Evolutionary conservation across 2,113 vertebrate genomes (phyloP).

Genomic region (Grus americana): DNA sequence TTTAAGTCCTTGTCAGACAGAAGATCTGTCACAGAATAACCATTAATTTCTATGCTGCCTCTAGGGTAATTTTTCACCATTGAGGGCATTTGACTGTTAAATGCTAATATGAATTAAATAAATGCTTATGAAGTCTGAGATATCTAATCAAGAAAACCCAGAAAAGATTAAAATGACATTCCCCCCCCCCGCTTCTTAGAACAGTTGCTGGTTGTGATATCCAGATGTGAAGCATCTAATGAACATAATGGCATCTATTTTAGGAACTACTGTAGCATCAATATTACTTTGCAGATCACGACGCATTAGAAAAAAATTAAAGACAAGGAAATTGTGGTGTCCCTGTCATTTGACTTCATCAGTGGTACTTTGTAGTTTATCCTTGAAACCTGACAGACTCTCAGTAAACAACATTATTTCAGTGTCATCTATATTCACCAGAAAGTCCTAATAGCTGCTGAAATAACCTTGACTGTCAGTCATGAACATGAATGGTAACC

Average conservation of each 20-base stretch:
- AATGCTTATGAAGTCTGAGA: slow-evolving; percentile 30
- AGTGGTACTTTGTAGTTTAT: slow-evolving; percentile 18
- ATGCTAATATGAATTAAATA: slow-evolving; percentile 59
- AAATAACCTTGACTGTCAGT: slow-evolving; percentile 22
- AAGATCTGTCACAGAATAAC: slow-evolving; percentile 19
- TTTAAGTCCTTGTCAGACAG: slow-evolving; percentile 48
- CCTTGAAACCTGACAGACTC: slow-evolving; percentile 27
- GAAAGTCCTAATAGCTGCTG: not conserved
- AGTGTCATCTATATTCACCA: not conserved
- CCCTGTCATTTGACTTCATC: slow-evolving; percentile 45
- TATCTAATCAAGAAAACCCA: slow-evolving; percentile 56
- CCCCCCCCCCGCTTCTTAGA: not conserved
- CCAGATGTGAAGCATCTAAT: slow-evolving; percentile 46
- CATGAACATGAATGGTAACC: not conserved
- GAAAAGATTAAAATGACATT: slow-evolving; percentile 43
- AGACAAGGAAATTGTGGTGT: slow-evolving; percentile 43
- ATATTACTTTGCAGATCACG: slow-evolving; percentile 14
- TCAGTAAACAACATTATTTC: slow-evolving; percentile 28
- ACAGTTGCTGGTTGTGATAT: slow-evolving; percentile 26
- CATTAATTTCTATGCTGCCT: slow-evolving; percentile 26
- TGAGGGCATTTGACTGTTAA: slow-evolving; percentile 49
- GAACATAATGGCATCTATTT: slow-evolving; percentile 57
- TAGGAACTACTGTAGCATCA: not conserved
- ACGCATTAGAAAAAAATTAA: slow-evolving; percentile 43
- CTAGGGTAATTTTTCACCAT: not conserved